Conservation (phyloP, 92 coral and sea anemone species). For the Anthopleura xanthogrammica region DNA sequence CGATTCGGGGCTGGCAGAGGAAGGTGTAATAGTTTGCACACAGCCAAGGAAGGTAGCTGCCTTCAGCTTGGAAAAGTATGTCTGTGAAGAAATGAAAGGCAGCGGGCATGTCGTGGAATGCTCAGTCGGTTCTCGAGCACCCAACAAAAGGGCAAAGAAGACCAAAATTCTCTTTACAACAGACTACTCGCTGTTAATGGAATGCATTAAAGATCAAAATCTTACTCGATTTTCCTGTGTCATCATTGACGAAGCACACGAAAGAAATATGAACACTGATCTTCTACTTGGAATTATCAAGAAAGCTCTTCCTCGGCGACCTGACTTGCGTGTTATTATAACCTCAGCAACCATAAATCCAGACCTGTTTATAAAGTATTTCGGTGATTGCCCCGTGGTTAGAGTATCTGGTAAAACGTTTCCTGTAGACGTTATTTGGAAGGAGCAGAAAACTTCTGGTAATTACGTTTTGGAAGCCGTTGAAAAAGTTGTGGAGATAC, state of each 20-base stretch:
- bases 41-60: slow-evolving; percentile 98
- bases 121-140: slow-evolving; percentile 52
- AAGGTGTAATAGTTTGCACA: slow-evolving; percentile 71
- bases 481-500: slow-evolving; percentile 63
- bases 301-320: slow-evolving; percentile 62
- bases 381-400: slow-evolving; percentile 71
- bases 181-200: slow-evolving; percentile 82
- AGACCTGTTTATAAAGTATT: slow-evolving; percentile 62
- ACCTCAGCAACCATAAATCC: slow-evolving; percentile 96
- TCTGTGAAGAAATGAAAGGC: slow-evolving; percentile 65
- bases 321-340: slow-evolving; percentile 76
- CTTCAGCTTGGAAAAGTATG: slow-evolving; percentile 74
- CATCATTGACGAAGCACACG: slow-evolving; percentile 94
- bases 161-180: slow-evolving; percentile 74
- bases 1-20: slow-evolving; percentile 67
- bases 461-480: slow-evolving; percentile 75
- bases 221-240: slow-evolving; percentile 78
- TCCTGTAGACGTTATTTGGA: slow-evolving; percentile 82
- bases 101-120: slow-evolving; percentile 74
- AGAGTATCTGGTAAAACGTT: slow-evolving; percentile 86
- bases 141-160: slow-evolving; percentile 18
- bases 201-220: slow-evolving; percentile 67
- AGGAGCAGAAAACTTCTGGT: slow-evolving; percentile 18
- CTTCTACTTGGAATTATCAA: slow-evolving; percentile 93
- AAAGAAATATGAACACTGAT: slow-evolving; percentile 88